Conservation (phyloP, 2,888 invertebrate species). For the Ophion ventricosus region DNA sequence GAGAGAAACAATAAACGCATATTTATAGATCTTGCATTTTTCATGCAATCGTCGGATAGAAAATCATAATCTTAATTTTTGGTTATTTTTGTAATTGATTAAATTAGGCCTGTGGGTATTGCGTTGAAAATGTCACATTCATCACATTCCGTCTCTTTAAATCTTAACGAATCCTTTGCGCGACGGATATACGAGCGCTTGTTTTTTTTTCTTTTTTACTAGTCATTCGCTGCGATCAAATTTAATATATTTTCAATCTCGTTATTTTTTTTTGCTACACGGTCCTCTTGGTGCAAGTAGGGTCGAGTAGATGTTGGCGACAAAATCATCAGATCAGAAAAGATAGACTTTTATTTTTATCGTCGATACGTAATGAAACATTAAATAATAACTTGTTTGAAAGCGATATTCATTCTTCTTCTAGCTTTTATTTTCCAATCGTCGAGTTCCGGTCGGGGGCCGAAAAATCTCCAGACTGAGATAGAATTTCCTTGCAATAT, state of each 20-base stretch:
- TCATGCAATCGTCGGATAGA: neutral
- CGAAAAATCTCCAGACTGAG: neutral
- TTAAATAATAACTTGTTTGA: slow-evolving; percentile 16
- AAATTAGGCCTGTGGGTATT: neutral
- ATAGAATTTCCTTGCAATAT: too few relatives aligned
- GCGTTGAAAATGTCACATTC: neutral
- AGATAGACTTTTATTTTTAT: slow-evolving; percentile 17
- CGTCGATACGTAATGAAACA: slow-evolving; percentile 33
- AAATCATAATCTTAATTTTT: neutral
- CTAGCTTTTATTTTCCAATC: neutral
- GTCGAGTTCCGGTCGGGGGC: too few relatives aligned
- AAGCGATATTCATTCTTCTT: neutral
- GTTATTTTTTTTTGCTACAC: too few relatives aligned
- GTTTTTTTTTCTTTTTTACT: neutral
- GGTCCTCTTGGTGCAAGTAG: too few relatives aligned
- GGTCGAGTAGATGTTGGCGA: too few relatives aligned
- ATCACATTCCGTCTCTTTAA: neutral
- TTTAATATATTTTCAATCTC: neutral
- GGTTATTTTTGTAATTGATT: neutral
- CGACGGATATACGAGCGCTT: neutral
- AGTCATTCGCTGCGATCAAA: slow-evolving; percentile 1
- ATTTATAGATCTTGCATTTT: slow-evolving; percentile 47
- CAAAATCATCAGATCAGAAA: slow-evolving; percentile 6
- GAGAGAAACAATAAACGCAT: slow-evolving; percentile 42
- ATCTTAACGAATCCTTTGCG: too few relatives aligned